Conservation (phyloP, 2,113 vertebrate species). For the Helogale parvula region DNA sequence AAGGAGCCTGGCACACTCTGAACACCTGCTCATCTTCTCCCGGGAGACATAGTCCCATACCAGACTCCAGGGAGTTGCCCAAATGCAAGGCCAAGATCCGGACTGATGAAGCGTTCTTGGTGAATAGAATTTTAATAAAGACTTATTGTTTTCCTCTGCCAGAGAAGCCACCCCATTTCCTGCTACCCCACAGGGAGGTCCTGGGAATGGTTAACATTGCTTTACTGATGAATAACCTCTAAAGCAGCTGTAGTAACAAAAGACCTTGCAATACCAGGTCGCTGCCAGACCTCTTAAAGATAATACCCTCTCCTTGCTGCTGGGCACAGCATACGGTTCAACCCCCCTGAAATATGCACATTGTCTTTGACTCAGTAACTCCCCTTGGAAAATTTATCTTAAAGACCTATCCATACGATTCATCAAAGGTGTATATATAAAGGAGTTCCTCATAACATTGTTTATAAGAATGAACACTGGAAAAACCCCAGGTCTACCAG, state of each 20-base stretch:
- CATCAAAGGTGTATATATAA: not conserved
- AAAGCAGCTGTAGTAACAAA: conserved; percentile 46
- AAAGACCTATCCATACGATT: not conserved
- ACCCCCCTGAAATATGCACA: not conserved
- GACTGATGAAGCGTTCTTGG: conserved; percentile 5
- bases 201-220: conserved; percentile 56
- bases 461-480: not conserved
- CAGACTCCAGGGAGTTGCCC: conserved; percentile 4
- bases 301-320: not conserved
- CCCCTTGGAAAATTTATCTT: not conserved
- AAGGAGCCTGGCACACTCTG: not conserved
- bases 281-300: not conserved
- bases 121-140: conserved; percentile 63
- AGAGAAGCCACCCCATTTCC: conserved; percentile 37
- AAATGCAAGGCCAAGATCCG: conserved; percentile 31
- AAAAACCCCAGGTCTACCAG: not conserved
- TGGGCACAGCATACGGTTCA: not conserved
- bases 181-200: conserved; percentile 39
- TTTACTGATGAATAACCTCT: conserved; percentile 47
- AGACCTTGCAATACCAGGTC: not conserved
- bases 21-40: not conserved
- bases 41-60: not conserved
- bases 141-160: conserved; percentile 59
- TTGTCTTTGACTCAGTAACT: not conserved
- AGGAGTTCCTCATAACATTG: not conserved